phyloP scores from a whole-genome alignment of 2,113 vertebrate species.

The Peromyscus polionotus region DNA sequence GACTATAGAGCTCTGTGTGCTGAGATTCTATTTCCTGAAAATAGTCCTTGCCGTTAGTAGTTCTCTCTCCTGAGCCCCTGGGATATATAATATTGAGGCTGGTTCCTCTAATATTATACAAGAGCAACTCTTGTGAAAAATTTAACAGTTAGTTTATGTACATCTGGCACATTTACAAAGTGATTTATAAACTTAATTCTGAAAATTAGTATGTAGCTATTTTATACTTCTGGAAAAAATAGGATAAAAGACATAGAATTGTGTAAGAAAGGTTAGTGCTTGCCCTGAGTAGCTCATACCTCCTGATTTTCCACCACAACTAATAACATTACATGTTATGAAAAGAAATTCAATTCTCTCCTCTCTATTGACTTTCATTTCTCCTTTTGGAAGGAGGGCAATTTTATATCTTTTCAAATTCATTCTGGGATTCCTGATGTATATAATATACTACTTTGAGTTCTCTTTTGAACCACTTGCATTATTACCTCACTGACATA shows the following conservation, averaged over 20 bases:
- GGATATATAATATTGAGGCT: too few species aligned
- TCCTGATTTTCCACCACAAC: not conserved
- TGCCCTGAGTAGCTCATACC: not conserved
- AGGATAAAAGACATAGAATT: not conserved
- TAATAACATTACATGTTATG: not conserved
- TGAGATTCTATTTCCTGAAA: too few species aligned
- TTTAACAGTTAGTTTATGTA: not conserved
- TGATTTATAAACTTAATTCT: not conserved
- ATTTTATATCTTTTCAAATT: slow-evolving; percentile 26
- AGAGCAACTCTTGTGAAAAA: not conserved
- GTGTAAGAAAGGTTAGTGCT: not conserved
- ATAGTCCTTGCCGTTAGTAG: too few species aligned
- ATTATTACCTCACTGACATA: not conserved
- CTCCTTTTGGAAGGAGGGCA: not conserved
- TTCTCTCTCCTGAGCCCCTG: too few species aligned
- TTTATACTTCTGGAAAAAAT: not conserved
- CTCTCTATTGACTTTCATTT: not conserved
- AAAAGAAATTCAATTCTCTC: slow-evolving; percentile 32
- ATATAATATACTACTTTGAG: not conserved
- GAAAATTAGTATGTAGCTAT: not conserved
- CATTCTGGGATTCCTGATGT: not conserved
- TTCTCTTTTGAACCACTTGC: not conserved
- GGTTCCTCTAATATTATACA: too few species aligned
- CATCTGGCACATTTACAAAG: not conserved
- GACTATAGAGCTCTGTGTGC: too few species aligned